Evolutionary conservation across 2,888 invertebrate species (phyloP).

Genomic region (Cephus spinipes): DNA sequence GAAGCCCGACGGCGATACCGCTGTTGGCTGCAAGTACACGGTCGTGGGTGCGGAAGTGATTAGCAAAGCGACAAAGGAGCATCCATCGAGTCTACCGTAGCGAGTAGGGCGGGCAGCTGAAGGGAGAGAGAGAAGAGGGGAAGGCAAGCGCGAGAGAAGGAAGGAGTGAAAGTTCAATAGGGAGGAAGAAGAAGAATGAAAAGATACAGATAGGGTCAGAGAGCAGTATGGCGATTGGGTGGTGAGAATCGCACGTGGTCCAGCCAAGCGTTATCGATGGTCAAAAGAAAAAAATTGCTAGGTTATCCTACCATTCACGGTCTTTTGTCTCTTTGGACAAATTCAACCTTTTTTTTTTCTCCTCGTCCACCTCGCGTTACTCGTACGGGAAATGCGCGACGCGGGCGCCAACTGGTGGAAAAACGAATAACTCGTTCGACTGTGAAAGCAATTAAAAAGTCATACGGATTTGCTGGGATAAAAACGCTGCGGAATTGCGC

Average conservation of each 20-base stretch:
- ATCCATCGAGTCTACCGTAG: conserved; percentile 16
- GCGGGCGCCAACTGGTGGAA: conserved; percentile 2
- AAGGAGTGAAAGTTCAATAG: not conserved
- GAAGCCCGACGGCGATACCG: conserved; percentile 21
- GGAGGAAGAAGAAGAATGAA: not conserved
- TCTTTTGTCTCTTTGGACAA: not conserved
- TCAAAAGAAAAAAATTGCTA: not conserved
- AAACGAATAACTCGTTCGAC: conserved; percentile 11
- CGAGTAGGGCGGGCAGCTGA: not conserved
- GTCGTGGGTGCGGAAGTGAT: conserved; percentile 37
- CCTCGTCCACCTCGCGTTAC: not conserved
- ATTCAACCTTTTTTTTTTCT: not conserved
- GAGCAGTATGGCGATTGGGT: not conserved
- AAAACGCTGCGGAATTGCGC: not conserved
- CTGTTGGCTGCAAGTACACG: not conserved
- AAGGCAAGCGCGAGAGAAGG: not conserved
- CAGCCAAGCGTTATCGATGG: not conserved
- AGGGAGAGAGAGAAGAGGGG: not conserved
- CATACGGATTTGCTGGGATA: not conserved
- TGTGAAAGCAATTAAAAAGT: not conserved
- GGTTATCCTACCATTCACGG: not conserved
- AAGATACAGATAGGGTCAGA: not conserved
- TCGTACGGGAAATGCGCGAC: not conserved
- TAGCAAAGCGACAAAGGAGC: conserved; percentile 39
- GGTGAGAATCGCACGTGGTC: not conserved